A percentile compares a stretch with the other conserved stretches of the same genome.
Evolutionary conservation across 1,140 invertebrate genomes (phyloP).

Genomic region (Drosophila willistoni): DNA sequence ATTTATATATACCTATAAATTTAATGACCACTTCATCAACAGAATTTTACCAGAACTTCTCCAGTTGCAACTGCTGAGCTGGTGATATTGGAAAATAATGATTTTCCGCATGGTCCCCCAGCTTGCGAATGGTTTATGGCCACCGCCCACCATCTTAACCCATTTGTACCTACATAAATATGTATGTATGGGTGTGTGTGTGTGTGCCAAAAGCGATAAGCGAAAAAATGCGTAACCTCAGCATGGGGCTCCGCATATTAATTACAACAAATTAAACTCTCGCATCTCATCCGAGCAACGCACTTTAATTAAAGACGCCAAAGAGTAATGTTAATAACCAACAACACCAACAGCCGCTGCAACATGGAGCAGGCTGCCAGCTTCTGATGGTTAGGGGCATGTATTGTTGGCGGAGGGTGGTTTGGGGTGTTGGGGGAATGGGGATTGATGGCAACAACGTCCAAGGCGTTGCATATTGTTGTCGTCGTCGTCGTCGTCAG

Average conservation of each 20-base stretch:
- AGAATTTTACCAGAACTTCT: background rate
- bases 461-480: slow-evolving; percentile 36
- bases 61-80: background rate
- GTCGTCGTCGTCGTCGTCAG: slow-evolving; percentile 8
- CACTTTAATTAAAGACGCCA: slow-evolving; percentile 68
- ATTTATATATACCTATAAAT: background rate
- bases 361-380: background rate
- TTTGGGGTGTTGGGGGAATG: too few species aligned
- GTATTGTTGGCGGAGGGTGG: background rate
- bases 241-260: slow-evolving; percentile 55
- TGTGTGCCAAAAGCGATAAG: slow-evolving; percentile 16
- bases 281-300: slow-evolving; percentile 18
- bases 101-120: slow-evolving; percentile 1
- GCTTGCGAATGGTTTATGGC: background rate
- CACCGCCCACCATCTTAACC: slow-evolving; percentile 8
- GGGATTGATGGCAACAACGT: slow-evolving; percentile 8
- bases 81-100: slow-evolving; percentile 10
- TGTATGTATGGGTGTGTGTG: slow-evolving; percentile 8
- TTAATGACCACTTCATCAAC: background rate
- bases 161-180: slow-evolving; percentile 1
- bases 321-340: slow-evolving; percentile 66
- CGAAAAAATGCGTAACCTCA: slow-evolving; percentile 25
- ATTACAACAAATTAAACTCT: slow-evolving; percentile 69
- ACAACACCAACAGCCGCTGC: slow-evolving; percentile 20
- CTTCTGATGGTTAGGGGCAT: background rate